Evolutionary conservation across 2,888 invertebrate species (phyloP).

Genomic region (Cerastis rubricosa): DNA sequence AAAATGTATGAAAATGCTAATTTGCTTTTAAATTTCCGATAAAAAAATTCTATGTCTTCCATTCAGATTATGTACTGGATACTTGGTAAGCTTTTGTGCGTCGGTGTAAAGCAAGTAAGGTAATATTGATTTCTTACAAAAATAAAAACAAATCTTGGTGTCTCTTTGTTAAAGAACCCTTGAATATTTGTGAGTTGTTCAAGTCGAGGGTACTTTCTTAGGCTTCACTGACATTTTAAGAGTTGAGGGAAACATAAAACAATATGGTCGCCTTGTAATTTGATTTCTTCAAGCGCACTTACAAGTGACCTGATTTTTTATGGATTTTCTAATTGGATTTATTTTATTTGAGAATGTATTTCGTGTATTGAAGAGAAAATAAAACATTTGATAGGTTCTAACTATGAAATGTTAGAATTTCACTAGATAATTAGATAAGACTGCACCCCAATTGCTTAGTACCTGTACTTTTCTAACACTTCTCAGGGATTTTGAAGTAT

Average conservation of each 20-base stretch:
- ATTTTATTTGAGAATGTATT: neutral
- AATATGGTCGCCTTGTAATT: slow-evolving; percentile 12
- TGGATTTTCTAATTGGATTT: neutral
- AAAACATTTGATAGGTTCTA: neutral
- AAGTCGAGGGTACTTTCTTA: slow-evolving; percentile 38
- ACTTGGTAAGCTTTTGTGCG: no score
- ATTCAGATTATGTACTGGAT: no score
- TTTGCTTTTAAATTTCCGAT: no score
- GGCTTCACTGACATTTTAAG: slow-evolving; percentile 33
- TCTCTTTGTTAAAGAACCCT: slow-evolving; percentile 30
- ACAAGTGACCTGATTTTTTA: neutral
- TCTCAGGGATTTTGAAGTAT: neutral
- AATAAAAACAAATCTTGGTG: slow-evolving; percentile 4
- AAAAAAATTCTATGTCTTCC: no score
- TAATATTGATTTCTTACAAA: slow-evolving; percentile 5
- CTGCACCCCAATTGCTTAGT: neutral
- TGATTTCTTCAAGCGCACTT: slow-evolving; percentile 11
- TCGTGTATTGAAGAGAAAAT: neutral
- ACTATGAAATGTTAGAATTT: neutral
- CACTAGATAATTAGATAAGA: neutral
- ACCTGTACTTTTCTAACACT: neutral
- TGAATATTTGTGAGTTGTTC: slow-evolving; percentile 26
- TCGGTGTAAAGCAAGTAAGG: neutral
- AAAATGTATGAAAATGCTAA: no score
- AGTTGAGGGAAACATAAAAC: slow-evolving; percentile 14